Evolutionary conservation across 2,113 vertebrate species (phyloP), one percentile per base, ranked within the genome.

Genomic region (Lasiurus borealis): DNA sequence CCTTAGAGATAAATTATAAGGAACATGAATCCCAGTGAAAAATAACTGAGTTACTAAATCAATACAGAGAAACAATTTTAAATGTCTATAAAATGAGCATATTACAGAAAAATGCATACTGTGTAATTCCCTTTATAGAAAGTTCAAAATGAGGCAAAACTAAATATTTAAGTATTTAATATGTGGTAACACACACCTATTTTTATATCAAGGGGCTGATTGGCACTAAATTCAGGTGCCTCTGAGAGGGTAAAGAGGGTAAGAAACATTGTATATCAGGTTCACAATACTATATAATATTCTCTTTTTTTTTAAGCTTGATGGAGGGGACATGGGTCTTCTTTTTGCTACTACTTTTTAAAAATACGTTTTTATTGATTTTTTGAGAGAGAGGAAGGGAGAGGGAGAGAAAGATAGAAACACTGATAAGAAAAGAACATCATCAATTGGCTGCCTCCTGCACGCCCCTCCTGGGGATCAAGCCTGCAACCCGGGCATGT

Each of bases 1-100:
- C 44, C 29, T n/a, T 34, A 90, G 48, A 76, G 50, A 54, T 25
- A 50, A 86, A 90, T 69, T 59, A 19, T 27, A 71, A 93, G 46
- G 14, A 84, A 78, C 27, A 82, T 44, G 14, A 88, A 80, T 44
- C 18, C 34, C 25, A n/a, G 84, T 76, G 29, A 66, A 57, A 78
- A 94, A 68, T 64, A 36, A 85, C 11, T 72, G 12, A 36, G 85
- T 48, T 75, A 16, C 15, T 87, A 87, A 88, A 54, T 15, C 36
- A 57, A 91, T 3, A 71, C 1, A 44, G 64, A 76, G 34, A 34
- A 83, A 29, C 11, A 48, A 80, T 8, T 77, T 36, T n/a, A 9
- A 46, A 59, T 66, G 9, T n/a, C 80, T n/a, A 72, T 15, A 89
- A 72, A 85, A 73, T 36, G 25, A 68, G 14, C 13, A 85, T 72